phyloP scores from a whole-genome alignment of 2,113 vertebrate genomes.

The Macrotis lagotis region DNA sequence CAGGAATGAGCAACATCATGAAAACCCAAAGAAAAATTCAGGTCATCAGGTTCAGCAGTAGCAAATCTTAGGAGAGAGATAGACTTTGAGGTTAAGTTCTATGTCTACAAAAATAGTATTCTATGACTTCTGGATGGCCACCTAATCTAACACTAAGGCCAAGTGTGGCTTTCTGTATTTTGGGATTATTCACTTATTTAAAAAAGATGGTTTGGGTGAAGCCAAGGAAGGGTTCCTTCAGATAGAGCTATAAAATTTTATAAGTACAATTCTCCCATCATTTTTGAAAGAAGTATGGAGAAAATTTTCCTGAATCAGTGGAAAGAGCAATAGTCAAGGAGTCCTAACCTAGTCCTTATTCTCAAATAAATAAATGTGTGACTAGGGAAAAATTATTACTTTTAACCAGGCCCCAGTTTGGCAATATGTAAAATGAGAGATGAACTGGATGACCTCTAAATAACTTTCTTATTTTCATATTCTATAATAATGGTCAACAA shows the following conservation, averaged over 20 bases:
- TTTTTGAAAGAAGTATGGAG: neutral
- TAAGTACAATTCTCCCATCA: neutral
- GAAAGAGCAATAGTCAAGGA: neutral
- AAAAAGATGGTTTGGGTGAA: neutral
- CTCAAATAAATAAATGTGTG: neutral
- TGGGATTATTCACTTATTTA: neutral
- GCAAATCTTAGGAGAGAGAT: neutral
- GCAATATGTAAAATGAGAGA: neutral
- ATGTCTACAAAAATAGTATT: neutral
- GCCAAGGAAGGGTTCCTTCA: neutral
- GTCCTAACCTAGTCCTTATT: neutral
- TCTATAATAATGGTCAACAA: neutral
- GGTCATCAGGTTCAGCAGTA: too few relatives aligned
- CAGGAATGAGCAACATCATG: too few relatives aligned
- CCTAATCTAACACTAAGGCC: neutral
- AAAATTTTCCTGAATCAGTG: neutral
- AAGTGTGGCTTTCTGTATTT: neutral
- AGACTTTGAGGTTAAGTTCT: neutral
- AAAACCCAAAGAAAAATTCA: too few relatives aligned
- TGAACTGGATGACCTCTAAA: neutral
- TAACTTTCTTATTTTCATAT: neutral
- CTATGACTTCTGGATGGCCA: neutral
- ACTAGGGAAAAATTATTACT: neutral
- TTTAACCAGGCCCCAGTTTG: neutral
- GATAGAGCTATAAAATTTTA: neutral